Conservation (phyloP, 2,888 invertebrate genomes). For the Chrysomela aeneicollis region DNA sequence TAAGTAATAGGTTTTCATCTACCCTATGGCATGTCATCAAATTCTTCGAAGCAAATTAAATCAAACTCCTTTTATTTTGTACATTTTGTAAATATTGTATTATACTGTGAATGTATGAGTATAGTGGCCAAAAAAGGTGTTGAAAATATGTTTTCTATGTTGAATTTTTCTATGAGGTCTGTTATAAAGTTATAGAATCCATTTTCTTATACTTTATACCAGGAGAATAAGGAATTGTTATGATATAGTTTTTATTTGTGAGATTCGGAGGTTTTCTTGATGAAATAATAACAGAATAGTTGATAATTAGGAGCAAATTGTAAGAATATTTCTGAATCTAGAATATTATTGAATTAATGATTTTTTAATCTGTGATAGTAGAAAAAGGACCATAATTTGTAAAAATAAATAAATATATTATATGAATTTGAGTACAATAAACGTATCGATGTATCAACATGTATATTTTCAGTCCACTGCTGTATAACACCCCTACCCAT, state of each 20-base stretch:
- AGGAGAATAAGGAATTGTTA: slow-evolving; percentile 53
- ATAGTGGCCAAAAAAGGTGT: slow-evolving; percentile 49
- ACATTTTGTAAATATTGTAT: slow-evolving; percentile 49
- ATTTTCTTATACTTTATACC: slow-evolving; percentile 32
- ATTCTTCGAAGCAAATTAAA: neutral
- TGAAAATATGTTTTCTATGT: slow-evolving; percentile 48
- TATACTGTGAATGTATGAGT: slow-evolving; percentile 50
- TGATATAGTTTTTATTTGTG: slow-evolving; percentile 41
- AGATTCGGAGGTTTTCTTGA: slow-evolving; percentile 22
- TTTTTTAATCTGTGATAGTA: slow-evolving; percentile 64
- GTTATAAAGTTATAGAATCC: slow-evolving; percentile 28
- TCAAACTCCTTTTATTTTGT: slow-evolving; percentile 29
- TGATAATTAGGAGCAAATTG: neutral
- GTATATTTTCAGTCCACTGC: no score
- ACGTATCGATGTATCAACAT: slow-evolving; percentile 56
- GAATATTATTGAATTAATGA: slow-evolving; percentile 46
- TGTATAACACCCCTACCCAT: no score
- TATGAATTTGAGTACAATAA: slow-evolving; percentile 59
- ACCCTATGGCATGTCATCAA: neutral
- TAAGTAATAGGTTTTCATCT: no score
- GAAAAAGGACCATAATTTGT: slow-evolving; percentile 62
- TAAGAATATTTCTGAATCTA: slow-evolving; percentile 34
- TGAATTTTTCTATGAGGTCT: slow-evolving; percentile 47
- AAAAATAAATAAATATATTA: slow-evolving; percentile 55
- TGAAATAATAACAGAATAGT: neutral